A percentile compares a stretch with the other conserved stretches of the same genome.
These are phyloP conservation scores for Pachymerium ferrugineum DNA, from an alignment of 2,888 invertebrate genomes.

Conservation along the genomic window DNA sequence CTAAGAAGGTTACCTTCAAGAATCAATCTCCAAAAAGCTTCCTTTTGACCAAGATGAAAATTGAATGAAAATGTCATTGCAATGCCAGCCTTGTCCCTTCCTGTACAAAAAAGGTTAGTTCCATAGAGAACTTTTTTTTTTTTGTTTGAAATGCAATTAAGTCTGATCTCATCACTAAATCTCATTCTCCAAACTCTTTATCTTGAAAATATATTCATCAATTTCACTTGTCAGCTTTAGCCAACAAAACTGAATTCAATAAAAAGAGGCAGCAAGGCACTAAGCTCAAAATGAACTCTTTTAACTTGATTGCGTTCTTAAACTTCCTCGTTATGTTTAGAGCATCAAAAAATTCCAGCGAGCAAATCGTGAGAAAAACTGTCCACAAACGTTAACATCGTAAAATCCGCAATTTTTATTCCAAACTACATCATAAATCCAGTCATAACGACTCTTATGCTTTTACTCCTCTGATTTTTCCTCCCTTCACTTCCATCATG, in stretches of 20 bases:
- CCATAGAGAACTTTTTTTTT: too few species aligned
- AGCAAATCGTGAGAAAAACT: conserved; percentile 15
- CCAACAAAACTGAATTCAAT: neutral
- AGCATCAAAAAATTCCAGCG: neutral
- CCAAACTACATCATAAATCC: conserved; percentile 15
- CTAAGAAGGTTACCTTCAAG: neutral
- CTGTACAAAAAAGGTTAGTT: neutral
- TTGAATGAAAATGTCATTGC: conserved; percentile 8
- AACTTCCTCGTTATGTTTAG: neutral
- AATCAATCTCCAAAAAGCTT: conserved; percentile 11
- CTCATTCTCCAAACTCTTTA: too few species aligned
- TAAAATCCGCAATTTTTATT: conserved; percentile 9
- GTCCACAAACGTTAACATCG: conserved; percentile 17
- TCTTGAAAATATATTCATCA: too few species aligned
- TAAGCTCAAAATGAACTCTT: neutral
- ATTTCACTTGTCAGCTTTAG: neutral
- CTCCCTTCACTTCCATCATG: neutral
- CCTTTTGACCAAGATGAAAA: conserved; percentile 5
- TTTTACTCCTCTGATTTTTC: neutral
- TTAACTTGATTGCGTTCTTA: neutral
- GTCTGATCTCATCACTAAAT: too few species aligned
- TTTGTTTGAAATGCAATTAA: too few species aligned
- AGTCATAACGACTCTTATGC: conserved; percentile 1
- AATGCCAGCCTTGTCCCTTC: neutral
- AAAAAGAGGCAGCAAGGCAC: too few species aligned